These are phyloP conservation scores for Pseudorhiza aurosa DNA, from an alignment of 30 jellyfish, hydroid and myxozoan species.

Conservation along the genomic window DNA sequence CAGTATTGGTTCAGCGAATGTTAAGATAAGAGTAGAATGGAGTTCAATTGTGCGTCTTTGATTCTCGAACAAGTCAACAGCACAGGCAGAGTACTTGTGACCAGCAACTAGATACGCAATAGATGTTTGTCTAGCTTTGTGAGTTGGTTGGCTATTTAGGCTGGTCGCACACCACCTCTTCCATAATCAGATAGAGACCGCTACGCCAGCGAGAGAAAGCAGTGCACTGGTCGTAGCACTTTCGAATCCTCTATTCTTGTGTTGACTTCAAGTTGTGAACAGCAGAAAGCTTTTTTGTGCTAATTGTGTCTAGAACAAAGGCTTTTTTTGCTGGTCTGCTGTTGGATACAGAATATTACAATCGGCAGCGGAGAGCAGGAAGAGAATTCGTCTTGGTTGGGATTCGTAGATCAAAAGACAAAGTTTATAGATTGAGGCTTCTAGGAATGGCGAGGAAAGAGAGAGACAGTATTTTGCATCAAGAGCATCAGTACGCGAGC, in stretches of 20 bases:
- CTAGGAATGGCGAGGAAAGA: constrained; percentile 59
- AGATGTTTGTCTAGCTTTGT: constrained; percentile 30
- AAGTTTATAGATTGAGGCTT: not conserved
- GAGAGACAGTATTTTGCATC: constrained; percentile 2
- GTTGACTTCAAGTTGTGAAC: no score
- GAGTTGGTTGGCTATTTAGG: constrained; percentile 19
- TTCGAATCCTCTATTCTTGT: no score
- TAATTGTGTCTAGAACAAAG: no score
- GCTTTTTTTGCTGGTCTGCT: no score
- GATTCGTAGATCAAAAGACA: not conserved
- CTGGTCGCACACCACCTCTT: no score
- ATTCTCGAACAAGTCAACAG: constrained; percentile 19
- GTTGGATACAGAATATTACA: no score
- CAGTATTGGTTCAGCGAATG: not conserved
- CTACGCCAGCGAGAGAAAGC: no score
- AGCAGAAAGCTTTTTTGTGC: no score
- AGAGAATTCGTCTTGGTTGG: not conserved
- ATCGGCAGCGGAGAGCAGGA: no score
- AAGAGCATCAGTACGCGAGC: constrained; percentile 56
- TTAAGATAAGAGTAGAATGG: not conserved
- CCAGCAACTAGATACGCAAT: not conserved
- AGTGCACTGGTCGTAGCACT: no score
- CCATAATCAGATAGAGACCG: no score
- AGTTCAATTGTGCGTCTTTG: no score
- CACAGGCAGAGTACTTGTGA: constrained; percentile 17